Evolutionary conservation across 1,140 invertebrate genomes (phyloP).

Genomic region (Sipha flava): DNA sequence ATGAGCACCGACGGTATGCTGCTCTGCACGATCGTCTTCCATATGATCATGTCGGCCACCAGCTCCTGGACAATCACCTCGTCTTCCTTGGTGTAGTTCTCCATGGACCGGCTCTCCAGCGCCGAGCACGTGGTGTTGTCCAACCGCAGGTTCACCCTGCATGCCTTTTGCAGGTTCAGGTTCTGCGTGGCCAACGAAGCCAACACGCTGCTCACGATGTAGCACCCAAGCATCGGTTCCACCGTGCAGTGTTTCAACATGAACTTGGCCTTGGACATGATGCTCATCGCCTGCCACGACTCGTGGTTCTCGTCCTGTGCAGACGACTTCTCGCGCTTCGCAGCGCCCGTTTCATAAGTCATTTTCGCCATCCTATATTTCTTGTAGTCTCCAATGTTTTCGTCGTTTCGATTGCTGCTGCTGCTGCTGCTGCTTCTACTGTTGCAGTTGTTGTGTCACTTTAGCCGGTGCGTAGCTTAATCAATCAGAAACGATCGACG

Average conservation of each 20-base stretch:
- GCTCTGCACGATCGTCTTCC: slow-evolving; percentile 70
- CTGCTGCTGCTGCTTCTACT: too few relatives aligned
- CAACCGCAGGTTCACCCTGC: slow-evolving; percentile 66
- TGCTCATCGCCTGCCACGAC: slow-evolving; percentile 8
- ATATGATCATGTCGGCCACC: slow-evolving; percentile 66
- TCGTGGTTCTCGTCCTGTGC: not conserved
- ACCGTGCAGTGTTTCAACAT: slow-evolving; percentile 58
- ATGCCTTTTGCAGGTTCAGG: slow-evolving; percentile 74
- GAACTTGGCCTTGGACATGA: slow-evolving; percentile 42
- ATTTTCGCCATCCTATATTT: not conserved
- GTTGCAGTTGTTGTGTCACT: too few relatives aligned
- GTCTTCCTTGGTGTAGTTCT: slow-evolving; percentile 60
- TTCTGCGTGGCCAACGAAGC: slow-evolving; percentile 70
- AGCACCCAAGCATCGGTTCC: slow-evolving; percentile 67
- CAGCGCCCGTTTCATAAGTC: not conserved
- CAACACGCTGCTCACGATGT: slow-evolving; percentile 68
- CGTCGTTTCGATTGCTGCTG: too few relatives aligned
- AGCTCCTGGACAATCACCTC: slow-evolving; percentile 62
- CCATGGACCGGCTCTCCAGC: slow-evolving; percentile 57
- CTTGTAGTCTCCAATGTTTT: too few relatives aligned
- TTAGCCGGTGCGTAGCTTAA: too few relatives aligned
- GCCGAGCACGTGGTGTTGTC: slow-evolving; percentile 62
- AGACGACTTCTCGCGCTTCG: not conserved
- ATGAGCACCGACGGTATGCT: slow-evolving; percentile 64
- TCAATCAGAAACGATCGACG: not conserved